Percentiles rank a stretch among this genome's conserved stretches.
phyloP scores from a whole-genome alignment of 2,888 invertebrate genomes.

The Galeopsomyia nigrocyanea region DNA sequence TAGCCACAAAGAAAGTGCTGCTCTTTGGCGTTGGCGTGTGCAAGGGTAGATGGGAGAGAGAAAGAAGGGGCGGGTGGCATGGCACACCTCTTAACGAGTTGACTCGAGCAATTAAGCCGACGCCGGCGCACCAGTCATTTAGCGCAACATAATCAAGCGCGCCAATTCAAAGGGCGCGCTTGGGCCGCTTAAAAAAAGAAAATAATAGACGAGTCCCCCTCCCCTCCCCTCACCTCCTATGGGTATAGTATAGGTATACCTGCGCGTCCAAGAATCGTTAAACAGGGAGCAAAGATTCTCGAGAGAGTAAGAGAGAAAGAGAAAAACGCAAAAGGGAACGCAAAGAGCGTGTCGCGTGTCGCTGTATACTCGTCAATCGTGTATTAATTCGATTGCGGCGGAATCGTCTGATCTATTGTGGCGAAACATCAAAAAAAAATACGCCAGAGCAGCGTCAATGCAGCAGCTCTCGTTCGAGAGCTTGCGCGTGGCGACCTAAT shows the following conservation, averaged over 20 bases:
- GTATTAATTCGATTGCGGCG: conserved; percentile 47
- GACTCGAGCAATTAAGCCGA: conserved; percentile 46
- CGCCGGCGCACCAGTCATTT: conserved; percentile 37
- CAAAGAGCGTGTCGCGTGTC: conserved; percentile 38
- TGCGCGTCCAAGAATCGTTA: conserved; percentile 34
- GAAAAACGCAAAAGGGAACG: conserved; percentile 2
- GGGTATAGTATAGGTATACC: conserved; percentile 9
- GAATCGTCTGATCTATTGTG: conserved; percentile 46
- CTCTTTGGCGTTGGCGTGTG: not conserved
- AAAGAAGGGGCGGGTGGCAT: not conserved
- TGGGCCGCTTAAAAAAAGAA: not conserved
- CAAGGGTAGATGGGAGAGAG: not conserved
- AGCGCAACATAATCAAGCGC: conserved; percentile 40
- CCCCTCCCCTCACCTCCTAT: not conserved
- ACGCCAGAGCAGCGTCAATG: conserved; percentile 20
- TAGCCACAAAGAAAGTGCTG: conserved; percentile 29
- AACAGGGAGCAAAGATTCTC: conserved; percentile 19
- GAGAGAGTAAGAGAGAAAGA: conserved; percentile 10
- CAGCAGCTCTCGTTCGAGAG: conserved; percentile 14
- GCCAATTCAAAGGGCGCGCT: conserved; percentile 34
- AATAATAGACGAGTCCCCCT: conserved; percentile 11
- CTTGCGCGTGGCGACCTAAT: conserved; percentile 3
- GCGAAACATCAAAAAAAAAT: conserved; percentile 41
- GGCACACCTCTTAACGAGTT: conserved; percentile 42
- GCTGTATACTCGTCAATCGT: conserved; percentile 37